Base-by-base conservation (phyloP, 2,888 invertebrate species). In the Cheiracanthium punctorium region DNA sequence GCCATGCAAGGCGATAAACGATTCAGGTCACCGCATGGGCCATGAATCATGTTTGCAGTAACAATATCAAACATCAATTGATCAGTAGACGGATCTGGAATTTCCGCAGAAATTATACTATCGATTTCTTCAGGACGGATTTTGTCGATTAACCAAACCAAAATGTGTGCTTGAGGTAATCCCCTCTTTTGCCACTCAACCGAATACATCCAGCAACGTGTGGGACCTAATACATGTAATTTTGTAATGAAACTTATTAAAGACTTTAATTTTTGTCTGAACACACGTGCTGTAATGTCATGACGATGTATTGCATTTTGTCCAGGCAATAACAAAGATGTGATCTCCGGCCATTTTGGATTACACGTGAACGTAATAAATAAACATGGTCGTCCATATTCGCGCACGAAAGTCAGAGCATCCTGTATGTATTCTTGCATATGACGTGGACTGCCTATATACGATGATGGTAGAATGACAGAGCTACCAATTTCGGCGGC, bases 231-330 rank as follows among this genome's bases (percentile, higher is more conserved):
- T 70, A 77, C 28, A 24, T 33, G 48, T 33, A 70, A 52, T 32
- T 77, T 70, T n/a, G 67, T 43, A 43, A 64, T 48, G 30, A 69
- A 77, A 24, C n/a, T n/a, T 7, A 69, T 77, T 32, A 76, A 67
- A 43, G 76, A 76, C 43, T 76, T 76, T n/a, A 77, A 65, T n/a
- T 41, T 75, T 41, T 41, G 65, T 65, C 41, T 75, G n/a, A 75
- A 74, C 24, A 30, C 76, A n/a, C 43, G 2, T 30, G 32, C 69
- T 1, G 76, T 43, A 20, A 77, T 43, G 41, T n/a, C n/a, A n/a
- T n/a, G n/a, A n/a, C n/a, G n/a, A n/a, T n/a, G n/a, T n/a, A n/a
- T n/a, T n/a, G n/a, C n/a, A n/a, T n/a, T n/a, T n/a, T n/a, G n/a
- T n/a, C n/a, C n/a, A n/a, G n/a, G n/a, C n/a, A n/a, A n/a, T n/a